Conservation (phyloP, 2,888 invertebrate genomes). For the Lasiommata megera region DNA sequence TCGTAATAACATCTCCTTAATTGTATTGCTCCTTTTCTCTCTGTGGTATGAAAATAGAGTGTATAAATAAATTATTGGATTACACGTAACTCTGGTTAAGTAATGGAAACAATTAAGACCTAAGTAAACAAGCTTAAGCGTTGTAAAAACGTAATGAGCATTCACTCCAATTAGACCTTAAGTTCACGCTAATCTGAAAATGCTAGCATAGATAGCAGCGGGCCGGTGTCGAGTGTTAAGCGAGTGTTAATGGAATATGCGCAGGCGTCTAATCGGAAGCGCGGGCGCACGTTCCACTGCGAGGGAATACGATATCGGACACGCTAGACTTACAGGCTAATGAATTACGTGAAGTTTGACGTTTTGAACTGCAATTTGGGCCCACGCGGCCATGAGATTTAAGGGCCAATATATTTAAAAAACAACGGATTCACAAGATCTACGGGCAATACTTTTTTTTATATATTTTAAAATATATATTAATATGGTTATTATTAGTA, state of each 20-base stretch:
- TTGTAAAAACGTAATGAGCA: constrained; percentile 12
- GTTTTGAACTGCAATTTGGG: too few relatives aligned
- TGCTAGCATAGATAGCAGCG: constrained; percentile 23
- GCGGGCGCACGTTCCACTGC: constrained; percentile 25
- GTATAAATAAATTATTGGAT: too few relatives aligned
- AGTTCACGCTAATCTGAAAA: constrained; percentile 25
- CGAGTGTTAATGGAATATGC: constrained; percentile 77
- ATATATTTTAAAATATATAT: too few relatives aligned
- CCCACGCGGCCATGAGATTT: too few relatives aligned
- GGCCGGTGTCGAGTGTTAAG: constrained; percentile 35
- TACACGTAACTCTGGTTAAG: too few relatives aligned
- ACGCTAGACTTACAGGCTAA: constrained; percentile 18
- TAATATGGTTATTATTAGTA: too few relatives aligned
- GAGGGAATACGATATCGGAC: constrained; percentile 21
- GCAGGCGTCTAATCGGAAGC: constrained; percentile 37
- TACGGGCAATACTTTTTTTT: too few relatives aligned
- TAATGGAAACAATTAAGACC: not conserved
- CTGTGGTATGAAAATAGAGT: too few relatives aligned
- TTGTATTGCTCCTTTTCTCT: too few relatives aligned
- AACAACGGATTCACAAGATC: too few relatives aligned
- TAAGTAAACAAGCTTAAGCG: not conserved
- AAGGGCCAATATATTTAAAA: too few relatives aligned
- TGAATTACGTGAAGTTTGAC: not conserved
- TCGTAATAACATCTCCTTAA: too few relatives aligned
- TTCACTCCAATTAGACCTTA: constrained; percentile 21